Evolutionary conservation across 2,113 vertebrate genomes (phyloP), one percentile per base, ranked within the genome.

Genomic region (Ammodytes dubius): DNA sequence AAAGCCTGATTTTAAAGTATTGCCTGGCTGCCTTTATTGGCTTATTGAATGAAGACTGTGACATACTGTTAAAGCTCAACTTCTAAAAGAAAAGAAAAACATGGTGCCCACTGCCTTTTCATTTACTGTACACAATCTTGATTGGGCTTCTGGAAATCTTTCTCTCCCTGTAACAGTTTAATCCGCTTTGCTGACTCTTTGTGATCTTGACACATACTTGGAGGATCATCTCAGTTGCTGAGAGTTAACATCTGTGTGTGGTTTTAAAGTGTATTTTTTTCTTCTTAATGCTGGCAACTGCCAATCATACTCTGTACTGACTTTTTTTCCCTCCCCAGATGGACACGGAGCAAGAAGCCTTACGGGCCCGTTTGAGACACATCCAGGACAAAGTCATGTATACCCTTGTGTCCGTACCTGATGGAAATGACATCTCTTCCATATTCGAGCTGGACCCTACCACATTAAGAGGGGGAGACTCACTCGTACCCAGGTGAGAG

Each of bases 381-480:
- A 50, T 94, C 72, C 97, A 95, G 74, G 98, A 99, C 77, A 99
- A 96, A 94, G 99, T 99, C 92, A 97, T 97, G 1, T 99, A 99
- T 77, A 98, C 97, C 0, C 93, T 99, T 66, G 98, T 99, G 54
- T 99, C 98, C 0, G 98, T 99, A 57, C 98, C 98, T 0, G 98
- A 99, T 83, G 98, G 98, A 68, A 99, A 97, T 0, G 98, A 99
- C 79, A 99, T 99, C 88, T 99, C 98, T 14, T 99, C 98, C 77
- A 99, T 99, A 81, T 99, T 99, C 87, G 98, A 99, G 87, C 92
- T 99, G 4, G 98, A 99, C 82, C 98, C 98, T 0, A 99, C 98
- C 61, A 99, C 98, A 0, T 89, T 99, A 74, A 95, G 98, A 74
- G 98, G 98, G 8, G 98, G 97, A n/a, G 98, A 99, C 91, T 99